Conservation (phyloP, 2,113 vertebrate genomes). For the Hippocampus zosterae region DNA sequence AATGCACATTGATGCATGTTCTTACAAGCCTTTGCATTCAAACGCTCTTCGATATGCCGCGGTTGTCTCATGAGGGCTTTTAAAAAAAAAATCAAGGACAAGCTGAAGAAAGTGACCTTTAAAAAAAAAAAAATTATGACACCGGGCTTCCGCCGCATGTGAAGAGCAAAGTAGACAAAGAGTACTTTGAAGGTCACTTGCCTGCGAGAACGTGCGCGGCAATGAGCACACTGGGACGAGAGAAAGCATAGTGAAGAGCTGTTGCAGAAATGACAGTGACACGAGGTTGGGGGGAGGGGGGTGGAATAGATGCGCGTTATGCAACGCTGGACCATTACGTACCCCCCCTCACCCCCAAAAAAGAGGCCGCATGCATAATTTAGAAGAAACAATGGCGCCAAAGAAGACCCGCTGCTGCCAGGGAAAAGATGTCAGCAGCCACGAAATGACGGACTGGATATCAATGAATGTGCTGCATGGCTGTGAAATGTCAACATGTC, state of each 20-base stretch:
- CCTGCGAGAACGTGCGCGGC: constrained; percentile 52
- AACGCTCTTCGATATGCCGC: constrained; percentile 30
- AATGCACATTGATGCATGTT: constrained; percentile 12
- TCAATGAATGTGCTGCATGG: constrained; percentile 1
- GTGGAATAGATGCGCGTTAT: constrained; percentile 31
- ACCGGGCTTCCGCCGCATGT: constrained; percentile 6
- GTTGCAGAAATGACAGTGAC: constrained; percentile 11
- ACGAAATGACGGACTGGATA: constrained; percentile 17
- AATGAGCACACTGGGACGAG: constrained; percentile 32
- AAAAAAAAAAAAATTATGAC: too few relatives aligned
- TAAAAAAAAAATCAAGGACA: constrained; percentile 16
- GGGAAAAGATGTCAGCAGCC: constrained; percentile 36
- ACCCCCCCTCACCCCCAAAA: too few relatives aligned
- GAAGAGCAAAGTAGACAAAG: constrained; percentile 42
- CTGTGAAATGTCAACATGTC: neutral
- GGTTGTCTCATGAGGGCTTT: constrained; percentile 9
- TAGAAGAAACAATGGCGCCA: constrained; percentile 44
- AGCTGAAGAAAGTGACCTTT: neutral
- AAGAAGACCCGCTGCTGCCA: constrained; percentile 30
- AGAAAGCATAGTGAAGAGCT: constrained; percentile 27
- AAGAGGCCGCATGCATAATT: constrained; percentile 53
- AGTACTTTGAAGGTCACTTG: constrained; percentile 68
- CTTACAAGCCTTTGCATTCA: constrained; percentile 11
- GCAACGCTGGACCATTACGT: constrained; percentile 32
- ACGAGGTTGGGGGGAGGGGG: constrained; percentile 1